phyloP scores from a whole-genome alignment of 2,797 vertebrate genomes.

The Ceryle rudis region DNA sequence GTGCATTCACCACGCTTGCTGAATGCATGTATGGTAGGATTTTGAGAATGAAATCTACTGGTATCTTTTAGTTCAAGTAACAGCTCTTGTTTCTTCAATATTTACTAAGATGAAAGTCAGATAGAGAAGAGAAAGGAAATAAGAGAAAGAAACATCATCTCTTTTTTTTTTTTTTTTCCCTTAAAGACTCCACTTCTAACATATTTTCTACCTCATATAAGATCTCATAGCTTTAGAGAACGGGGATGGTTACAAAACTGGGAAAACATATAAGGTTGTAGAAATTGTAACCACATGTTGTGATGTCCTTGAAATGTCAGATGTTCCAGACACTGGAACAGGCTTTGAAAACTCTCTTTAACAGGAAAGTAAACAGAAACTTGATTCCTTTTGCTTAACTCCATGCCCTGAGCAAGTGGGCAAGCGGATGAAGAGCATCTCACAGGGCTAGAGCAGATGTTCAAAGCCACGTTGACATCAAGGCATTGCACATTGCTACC shows the following conservation, averaged over 20 bases:
- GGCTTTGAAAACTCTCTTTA: neutral
- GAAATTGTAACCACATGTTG: neutral
- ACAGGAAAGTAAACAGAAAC: neutral
- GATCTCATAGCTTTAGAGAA: neutral
- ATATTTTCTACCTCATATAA: neutral
- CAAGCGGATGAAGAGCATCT: neutral
- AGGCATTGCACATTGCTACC: fast-evolving
- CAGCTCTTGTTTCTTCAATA: neutral
- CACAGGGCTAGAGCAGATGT: neutral
- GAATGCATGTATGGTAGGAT: neutral
- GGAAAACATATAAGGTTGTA: neutral
- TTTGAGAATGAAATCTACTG: neutral
- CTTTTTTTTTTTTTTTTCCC: neutral
- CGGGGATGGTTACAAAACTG: neutral
- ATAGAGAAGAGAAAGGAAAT: neutral
- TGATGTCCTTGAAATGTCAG: neutral
- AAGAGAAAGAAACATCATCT: neutral
- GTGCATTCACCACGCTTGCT: neutral
- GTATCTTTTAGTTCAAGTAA: neutral
- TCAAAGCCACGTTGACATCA: fast-evolving
- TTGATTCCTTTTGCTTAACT: neutral
- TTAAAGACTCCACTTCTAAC: neutral
- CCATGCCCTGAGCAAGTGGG: neutral
- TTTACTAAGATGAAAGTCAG: neutral
- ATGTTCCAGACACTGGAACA: neutral